Percentiles rank a stretch among this genome's conserved stretches.
Evolutionary conservation across 2,888 invertebrate species (phyloP).

Genomic region (Drosophila tanythrix): DNA sequence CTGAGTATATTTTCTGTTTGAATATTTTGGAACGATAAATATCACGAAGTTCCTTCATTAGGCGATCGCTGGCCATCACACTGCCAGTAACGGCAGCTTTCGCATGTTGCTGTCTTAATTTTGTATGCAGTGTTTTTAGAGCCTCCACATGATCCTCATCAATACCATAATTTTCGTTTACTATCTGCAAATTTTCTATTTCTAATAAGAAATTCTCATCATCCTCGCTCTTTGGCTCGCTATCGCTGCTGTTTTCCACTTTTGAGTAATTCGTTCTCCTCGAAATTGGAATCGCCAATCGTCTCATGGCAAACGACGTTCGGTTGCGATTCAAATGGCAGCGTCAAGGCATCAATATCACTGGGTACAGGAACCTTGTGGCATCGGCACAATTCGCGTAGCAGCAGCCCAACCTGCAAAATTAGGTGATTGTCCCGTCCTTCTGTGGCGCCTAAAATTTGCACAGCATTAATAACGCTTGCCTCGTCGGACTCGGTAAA

Average conservation of each 20-base stretch:
- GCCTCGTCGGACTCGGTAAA: conserved; percentile 99
- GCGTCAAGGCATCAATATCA: conserved; percentile 92
- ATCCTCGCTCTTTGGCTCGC: conserved; percentile 88
- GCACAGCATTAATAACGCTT: conserved; percentile 96
- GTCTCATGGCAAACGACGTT: conserved; percentile 73
- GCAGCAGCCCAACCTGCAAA: conserved; percentile 92
- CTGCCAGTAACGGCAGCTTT: conserved; percentile 97
- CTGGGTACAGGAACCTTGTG: conserved; percentile 96
- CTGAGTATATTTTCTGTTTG: conserved; percentile 93
- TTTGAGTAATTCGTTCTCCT: conserved; percentile 83
- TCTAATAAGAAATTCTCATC: conserved; percentile 87
- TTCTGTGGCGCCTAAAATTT: conserved; percentile 95
- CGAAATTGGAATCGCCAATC: conserved; percentile 77
- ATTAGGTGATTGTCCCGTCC: conserved; percentile 96
- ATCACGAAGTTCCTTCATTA: conserved; percentile 99
- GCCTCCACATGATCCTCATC: conserved; percentile 95
- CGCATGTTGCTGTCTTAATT: conserved; percentile 97
- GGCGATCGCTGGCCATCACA: conserved; percentile 99
- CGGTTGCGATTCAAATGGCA: conserved; percentile 86
- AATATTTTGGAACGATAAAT: conserved; percentile 98
- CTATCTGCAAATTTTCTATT: conserved; percentile 87
- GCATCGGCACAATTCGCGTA: conserved; percentile 95
- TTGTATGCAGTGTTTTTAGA: conserved; percentile 96
- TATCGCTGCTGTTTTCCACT: conserved; percentile 85
- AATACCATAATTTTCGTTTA: conserved; percentile 90